These are phyloP conservation scores for Parnassius mnemosyne DNA, from an alignment of 2,888 invertebrate genomes.

Conservation along the genomic window DNA sequence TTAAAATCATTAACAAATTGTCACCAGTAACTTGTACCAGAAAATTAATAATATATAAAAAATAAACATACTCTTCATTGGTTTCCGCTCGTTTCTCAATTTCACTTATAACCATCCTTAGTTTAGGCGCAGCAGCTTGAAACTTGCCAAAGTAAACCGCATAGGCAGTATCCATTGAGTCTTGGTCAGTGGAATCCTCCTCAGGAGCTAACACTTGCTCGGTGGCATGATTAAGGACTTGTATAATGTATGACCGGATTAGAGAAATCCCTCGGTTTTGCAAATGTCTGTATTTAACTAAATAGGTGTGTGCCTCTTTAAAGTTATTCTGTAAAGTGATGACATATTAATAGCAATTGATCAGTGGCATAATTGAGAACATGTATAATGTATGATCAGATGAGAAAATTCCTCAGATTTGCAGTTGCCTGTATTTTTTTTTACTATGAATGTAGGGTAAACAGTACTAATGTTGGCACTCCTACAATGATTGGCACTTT, in stretches of 20 bases:
- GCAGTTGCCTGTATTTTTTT: not conserved
- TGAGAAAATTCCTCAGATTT: too few species aligned
- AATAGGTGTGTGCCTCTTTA: conserved; percentile 91
- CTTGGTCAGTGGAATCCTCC: conserved; percentile 49
- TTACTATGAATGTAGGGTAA: too few species aligned
- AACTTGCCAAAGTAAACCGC: conserved; percentile 97
- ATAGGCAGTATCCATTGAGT: conserved; percentile 84
- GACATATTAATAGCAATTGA: too few species aligned
- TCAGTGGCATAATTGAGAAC: too few species aligned
- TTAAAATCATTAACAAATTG: too few species aligned
- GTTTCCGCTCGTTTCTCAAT: conserved; percentile 88
- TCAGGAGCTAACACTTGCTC: conserved; percentile 83
- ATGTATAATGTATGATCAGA: too few species aligned
- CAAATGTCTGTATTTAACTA: conserved; percentile 92
- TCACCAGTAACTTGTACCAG: too few species aligned
- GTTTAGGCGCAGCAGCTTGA: conserved; percentile 93
- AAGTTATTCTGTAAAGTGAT: conserved; percentile 83
- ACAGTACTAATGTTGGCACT: too few species aligned
- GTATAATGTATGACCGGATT: conserved; percentile 89
- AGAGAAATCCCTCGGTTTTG: conserved; percentile 89
- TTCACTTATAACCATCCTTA: conserved; percentile 89
- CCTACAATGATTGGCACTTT: too few species aligned
- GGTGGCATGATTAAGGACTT: conserved; percentile 88
- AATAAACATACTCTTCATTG: conserved; percentile 85
- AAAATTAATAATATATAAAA: not conserved